phyloP scores from a whole-genome alignment of 2,797 vertebrate genomes.

The Mormyrus hasselquistii region DNA sequence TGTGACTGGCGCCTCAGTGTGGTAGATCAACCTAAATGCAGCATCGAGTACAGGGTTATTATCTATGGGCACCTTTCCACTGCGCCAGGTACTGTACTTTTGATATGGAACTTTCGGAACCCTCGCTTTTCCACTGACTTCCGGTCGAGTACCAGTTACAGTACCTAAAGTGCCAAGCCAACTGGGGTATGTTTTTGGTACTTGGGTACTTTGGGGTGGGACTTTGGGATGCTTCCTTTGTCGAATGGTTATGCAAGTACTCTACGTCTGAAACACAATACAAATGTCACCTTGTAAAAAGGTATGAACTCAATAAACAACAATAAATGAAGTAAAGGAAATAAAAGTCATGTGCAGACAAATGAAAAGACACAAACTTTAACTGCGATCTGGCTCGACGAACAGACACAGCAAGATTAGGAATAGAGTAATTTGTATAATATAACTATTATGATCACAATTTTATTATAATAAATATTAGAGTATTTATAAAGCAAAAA shows the following conservation, averaged over 20 bases:
- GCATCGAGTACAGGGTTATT: not conserved
- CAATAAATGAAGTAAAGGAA: not conserved
- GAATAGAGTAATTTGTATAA: not conserved
- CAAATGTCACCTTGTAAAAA: not conserved
- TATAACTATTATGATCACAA: not conserved
- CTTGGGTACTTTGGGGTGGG: not conserved
- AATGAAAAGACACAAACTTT: not conserved
- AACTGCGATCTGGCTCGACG: not conserved
- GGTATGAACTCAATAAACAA: not conserved
- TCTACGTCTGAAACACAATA: not conserved
- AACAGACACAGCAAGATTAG: not conserved
- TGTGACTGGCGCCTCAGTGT: not conserved
- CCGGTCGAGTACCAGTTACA: not conserved
- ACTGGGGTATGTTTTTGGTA: not conserved
- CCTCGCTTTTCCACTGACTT: not conserved
- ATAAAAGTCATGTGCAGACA: not conserved
- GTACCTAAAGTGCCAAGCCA: not conserved
- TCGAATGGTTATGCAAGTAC: not conserved
- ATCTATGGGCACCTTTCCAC: not conserved
- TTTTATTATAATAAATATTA: not conserved
- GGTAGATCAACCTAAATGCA: not conserved
- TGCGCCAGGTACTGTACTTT: not conserved
- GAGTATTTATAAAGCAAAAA: not conserved
- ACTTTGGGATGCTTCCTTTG: not conserved
- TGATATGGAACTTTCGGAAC: not conserved